Evolutionary conservation across 2,888 invertebrate species (phyloP), one percentile per base, ranked within the genome.

Genomic region (Xestoiulus laeticollis): DNA sequence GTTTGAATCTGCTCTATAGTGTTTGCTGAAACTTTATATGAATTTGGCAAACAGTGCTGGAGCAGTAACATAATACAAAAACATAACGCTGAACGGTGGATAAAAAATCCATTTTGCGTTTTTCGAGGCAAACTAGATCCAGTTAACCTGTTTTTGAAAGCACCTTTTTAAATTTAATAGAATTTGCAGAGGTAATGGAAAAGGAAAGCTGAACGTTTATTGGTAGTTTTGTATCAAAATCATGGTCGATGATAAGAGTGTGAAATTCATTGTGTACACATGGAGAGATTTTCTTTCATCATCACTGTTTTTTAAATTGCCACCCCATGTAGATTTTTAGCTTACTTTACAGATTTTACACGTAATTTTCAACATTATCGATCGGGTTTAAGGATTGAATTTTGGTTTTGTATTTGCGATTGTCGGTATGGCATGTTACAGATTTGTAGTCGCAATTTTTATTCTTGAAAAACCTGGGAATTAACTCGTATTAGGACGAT

Each of bases 91-190:
- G 1, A 8, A 19, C 68, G 68, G 68, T 19, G 22, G 26, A 68
- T 68, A 68, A 68, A 68, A 68, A 68, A 68, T 68, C 68, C 68
- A 68, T 68, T 68, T 68, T 68, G 22, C 68, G 22, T 68, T 68
- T 59, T 68, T 68, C 26, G 22, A 10, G 22, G 68, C 68, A 68
- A 68, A 8, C 19, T 68, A 68, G 68, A 68, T 68, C 68, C 68
- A 68, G 68, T 68, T 68, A 68, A 68, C 68, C 68, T 26, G 22
- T 43, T 43, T 26, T 68, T 68, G 68, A 68, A 68, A 68, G 68
- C 68, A 68, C 68, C 68, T 68, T 68, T 68, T 68, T 68, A 68
- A 68, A 68, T 68, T 26, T 68, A 68, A 68, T 68, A 68, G 68
- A 68, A 68, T 68, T 68, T 68, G 22, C 26, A 26, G 68, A 68